Percentiles rank a stretch among this genome's conserved stretches.
These are phyloP conservation scores for Panagrolaimus sp. DNA, from an alignment of 1,140 invertebrate genomes.

Conservation along the genomic window DNA sequence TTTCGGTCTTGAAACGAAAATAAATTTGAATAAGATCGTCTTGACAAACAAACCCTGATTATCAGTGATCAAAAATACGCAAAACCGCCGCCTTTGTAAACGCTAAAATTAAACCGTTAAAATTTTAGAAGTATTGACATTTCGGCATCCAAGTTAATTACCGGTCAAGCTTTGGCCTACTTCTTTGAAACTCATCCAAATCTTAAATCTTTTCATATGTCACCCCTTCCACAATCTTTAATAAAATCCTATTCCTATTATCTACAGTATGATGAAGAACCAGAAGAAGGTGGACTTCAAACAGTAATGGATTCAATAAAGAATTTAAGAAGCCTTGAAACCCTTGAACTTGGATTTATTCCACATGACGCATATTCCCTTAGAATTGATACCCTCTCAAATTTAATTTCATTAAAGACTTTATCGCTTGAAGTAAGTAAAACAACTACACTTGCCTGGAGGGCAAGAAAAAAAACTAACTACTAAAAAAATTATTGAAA, in stretches of 20 bases:
- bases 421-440: constrained; percentile 27
- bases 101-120: background rate
- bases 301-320: constrained; percentile 18
- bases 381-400: constrained; percentile 18
- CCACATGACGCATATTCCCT: constrained; percentile 10
- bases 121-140: constrained; percentile 35
- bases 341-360: constrained; percentile 19
- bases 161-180: constrained; percentile 21
- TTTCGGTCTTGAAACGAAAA: too few relatives aligned
- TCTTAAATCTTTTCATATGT: constrained; percentile 25
- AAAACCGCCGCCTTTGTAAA: too few relatives aligned
- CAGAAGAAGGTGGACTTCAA: constrained; percentile 13
- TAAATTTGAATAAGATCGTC: too few relatives aligned
- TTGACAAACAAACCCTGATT: too few relatives aligned
- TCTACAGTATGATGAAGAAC: background rate
- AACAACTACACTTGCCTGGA: too few relatives aligned
- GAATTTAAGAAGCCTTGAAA: background rate
- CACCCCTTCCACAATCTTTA: constrained; percentile 28
- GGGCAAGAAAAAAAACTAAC: too few relatives aligned
- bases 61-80: too few relatives aligned
- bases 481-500: too few relatives aligned
- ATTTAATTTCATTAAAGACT: constrained; percentile 17
- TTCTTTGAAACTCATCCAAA: constrained; percentile 31
- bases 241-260: too few relatives aligned
- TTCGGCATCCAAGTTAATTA: constrained; percentile 22